These are phyloP conservation scores for Zosterops lateralis DNA, from an alignment of 2,113 vertebrate species.

Conservation along the genomic window DNA sequence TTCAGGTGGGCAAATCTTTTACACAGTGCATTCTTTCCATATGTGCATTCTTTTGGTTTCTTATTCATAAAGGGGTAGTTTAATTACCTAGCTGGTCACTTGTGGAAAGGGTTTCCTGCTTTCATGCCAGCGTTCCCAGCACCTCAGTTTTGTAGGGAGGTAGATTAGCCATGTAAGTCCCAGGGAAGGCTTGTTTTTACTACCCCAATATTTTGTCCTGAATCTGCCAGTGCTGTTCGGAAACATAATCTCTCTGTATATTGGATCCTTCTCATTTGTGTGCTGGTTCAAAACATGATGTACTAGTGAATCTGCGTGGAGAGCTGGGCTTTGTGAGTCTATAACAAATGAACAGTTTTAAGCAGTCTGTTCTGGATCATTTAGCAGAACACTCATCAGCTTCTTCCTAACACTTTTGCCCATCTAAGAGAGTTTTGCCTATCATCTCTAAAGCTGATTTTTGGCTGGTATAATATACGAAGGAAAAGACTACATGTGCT, in stretches of 20 bases:
- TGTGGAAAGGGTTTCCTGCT: background rate
- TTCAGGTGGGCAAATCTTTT: background rate
- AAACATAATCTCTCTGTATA: background rate
- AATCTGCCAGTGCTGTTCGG: background rate
- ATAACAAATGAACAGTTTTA: background rate
- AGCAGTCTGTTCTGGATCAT: slow-evolving; percentile 1
- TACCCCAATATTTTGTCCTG: background rate
- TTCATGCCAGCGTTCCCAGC: background rate
- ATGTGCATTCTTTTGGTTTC: background rate
- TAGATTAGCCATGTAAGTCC: background rate
- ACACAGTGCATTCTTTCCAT: background rate
- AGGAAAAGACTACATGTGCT: background rate
- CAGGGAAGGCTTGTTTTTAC: background rate
- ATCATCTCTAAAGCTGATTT: background rate
- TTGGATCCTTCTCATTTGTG: background rate
- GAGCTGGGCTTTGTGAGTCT: background rate
- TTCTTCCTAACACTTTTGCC: slow-evolving; percentile 13
- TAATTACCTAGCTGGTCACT: background rate
- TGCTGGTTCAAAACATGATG: background rate
- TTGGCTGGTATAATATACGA: background rate
- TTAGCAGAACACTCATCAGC: background rate
- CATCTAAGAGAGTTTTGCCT: background rate
- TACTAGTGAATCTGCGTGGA: background rate
- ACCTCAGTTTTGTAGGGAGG: fast-evolving
- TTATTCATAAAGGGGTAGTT: background rate